Conservation (phyloP, 2,113 vertebrate species). For the Leucoraja erinaceus region DNA sequence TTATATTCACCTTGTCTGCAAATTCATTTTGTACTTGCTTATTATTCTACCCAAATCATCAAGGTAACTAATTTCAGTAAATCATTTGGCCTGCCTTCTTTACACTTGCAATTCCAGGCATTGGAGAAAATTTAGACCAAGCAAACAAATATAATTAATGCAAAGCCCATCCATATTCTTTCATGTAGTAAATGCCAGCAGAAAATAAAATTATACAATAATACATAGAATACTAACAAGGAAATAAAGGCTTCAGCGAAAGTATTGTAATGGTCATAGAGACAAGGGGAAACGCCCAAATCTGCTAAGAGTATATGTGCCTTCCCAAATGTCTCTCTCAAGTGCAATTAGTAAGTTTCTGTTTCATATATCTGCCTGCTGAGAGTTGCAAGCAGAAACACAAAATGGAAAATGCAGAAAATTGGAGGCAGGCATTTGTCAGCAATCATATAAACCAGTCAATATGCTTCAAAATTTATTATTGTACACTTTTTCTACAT, state of each 20-base stretch:
- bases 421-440: not conserved
- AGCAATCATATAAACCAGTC: not conserved
- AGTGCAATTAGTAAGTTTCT: too few relatives aligned
- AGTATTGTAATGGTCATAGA: too few relatives aligned
- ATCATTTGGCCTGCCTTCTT: not conserved
- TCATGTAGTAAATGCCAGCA: not conserved
- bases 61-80: not conserved
- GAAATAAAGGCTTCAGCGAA: too few relatives aligned
- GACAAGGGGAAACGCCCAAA: not conserved
- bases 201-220: not conserved
- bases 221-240: not conserved
- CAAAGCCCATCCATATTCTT: not conserved
- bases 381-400: too few relatives aligned
- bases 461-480: too few relatives aligned
- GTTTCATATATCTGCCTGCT: too few relatives aligned
- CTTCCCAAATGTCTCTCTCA: not conserved
- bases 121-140: not conserved
- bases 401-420: not conserved
- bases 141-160: not conserved
- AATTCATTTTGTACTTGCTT: not conserved
- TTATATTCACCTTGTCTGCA: not conserved
- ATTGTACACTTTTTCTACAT: not conserved
- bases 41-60: not conserved
- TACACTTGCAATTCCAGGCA: not conserved
- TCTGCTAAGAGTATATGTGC: not conserved